Base-by-base conservation (phyloP, 2,113 vertebrate genomes). In the Arenaria interpres region DNA sequence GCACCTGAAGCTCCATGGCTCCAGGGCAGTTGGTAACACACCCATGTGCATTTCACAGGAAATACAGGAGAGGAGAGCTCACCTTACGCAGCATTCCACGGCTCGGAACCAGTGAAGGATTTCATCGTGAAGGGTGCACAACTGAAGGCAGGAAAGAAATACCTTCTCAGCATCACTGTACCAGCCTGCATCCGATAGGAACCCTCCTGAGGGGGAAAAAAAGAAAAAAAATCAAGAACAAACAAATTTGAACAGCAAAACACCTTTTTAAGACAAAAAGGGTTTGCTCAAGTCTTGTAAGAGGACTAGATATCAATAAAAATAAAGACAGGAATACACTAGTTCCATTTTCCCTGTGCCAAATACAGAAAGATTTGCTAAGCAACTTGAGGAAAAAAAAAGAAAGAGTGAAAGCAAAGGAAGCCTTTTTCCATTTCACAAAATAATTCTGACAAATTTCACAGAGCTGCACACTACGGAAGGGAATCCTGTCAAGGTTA, bases 151-250 rank as follows among this genome's bases (percentile, higher is more conserved):
- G 67, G 99, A 99, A 35, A 99, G 98, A 94, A 99, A 99, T 35
- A 99, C 99, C 91, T 99, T 99, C 96, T 99, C 99, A 78, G 99
- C 99, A 91, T 99, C 99, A 51, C 99, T 99, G 93, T 99, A 99
- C 99, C 99, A 99, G 88, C 99, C 99, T 21, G 99, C 99, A 90
- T 99, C 99, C 4, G 99, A 99, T 37, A 99, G 96, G 96, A 99
- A 99, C 6, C 99, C 99, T 88, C 99, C 99, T 99, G 50, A 4
- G 33, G 56, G 0, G 23, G 5, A 15, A 19, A 0, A 30, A 46
- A 45, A 67, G 5, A 30, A 57, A 2, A 39, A 19, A 88, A 32
- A 25, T 22, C 43, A 88, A 72, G 82, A 62, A 69, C 43, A 59
- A 92, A 85, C 8, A 87, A 27, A 18, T 14, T 11, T 63, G 22